Evolutionary conservation across 2,888 invertebrate genomes (phyloP), one percentile per base, ranked within the genome.

Genomic region (Abrostola triplasia): DNA sequence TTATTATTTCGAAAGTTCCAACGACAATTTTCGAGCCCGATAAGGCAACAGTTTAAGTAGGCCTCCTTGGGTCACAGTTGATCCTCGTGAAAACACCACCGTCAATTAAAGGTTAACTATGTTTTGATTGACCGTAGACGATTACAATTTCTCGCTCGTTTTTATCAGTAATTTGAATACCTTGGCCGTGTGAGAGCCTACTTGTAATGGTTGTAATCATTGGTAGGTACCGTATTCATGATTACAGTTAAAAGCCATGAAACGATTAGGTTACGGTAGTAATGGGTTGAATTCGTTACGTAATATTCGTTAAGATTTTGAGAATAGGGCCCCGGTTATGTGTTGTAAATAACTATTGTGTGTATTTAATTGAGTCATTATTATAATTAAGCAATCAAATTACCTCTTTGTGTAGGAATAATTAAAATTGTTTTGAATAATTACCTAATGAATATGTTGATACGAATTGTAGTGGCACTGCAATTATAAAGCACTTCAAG

Each of bases 1-100:
- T 87, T 88, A 91, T 88, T 81, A 78, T 86, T 88, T 86, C 84
- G 86, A 88, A 91, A 91, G 85, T 83, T 79, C 59, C 77, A 78
- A 80, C 74, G 73, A 80, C 80, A 79, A 79, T 80, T 84, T 73
- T 83, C 79, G 77, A 81, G 81, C 84, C 80, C 79, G 84, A 89
- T 90, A 88, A 87, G 86, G 84, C 74, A 78, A 75, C 70, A 73
- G 79, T 81, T 82, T 79, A 83, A 82, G 77, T 76, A 77, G 76
- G 75, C 76, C 77, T 81, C 74, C 63, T 48, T 66, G 70, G 77
- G 77, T 73, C 77, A 79, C 67, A 66, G 68, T 64, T 58, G 60
- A 72, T 72, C 69, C 67, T 80, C 59, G 64, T 67, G 67, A 57
- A 68, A 76, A 63, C 66, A 75, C 52, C 63, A 66, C 61, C 56